Evolutionary conservation across 2,113 vertebrate genomes (phyloP), one percentile per base, ranked within the genome.

Genomic region (Menura novaehollandiae): DNA sequence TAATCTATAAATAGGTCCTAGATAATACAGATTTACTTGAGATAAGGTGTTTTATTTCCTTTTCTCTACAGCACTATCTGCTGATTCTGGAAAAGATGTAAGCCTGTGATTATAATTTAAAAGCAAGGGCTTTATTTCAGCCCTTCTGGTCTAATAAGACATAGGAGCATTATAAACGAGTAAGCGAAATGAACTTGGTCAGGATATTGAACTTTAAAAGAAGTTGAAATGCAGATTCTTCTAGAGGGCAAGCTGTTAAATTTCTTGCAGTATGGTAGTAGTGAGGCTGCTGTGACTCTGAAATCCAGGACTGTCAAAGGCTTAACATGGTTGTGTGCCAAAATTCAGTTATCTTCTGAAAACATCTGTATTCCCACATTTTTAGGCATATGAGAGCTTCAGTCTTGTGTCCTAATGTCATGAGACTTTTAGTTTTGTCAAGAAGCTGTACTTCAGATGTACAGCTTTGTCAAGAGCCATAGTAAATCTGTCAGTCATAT

Each of bases 401-500:
- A n/a, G 30, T 37, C 72, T 39, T 58, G 44, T 24, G 18, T 80
- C n/a, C 13, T 46, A 27, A 35, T 7, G 20, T 52, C 37, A 14
- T 1, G 5, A 47, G 46, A 66, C 68, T 22, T 84, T 77, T 28
- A 23, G 37, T 56, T 89, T 41, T 74, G 68, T 89, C 51, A 64
- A 41, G 62, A 82, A 75, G 66, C 44, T 52, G 18, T 44, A 32
- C 52, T 87, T 91, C 51, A 89, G 68, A 73, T 59, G 52, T 43
- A 35, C 44, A 56, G 46, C 73, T 80, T 91, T 39, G 41, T 69
- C n/a, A 53, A 81, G 85, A 58, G 69, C 66, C 44, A 0, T 56
- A 79, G 69, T 82, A 85, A 91, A 75, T 84, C 91, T 73, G 69
- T 47, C 90, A 72, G 49, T 91, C 85, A 33, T 94, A 93, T 53